phyloP scores from a whole-genome alignment of 2,888 invertebrate genomes.

The Sarcophaga variegata region DNA sequence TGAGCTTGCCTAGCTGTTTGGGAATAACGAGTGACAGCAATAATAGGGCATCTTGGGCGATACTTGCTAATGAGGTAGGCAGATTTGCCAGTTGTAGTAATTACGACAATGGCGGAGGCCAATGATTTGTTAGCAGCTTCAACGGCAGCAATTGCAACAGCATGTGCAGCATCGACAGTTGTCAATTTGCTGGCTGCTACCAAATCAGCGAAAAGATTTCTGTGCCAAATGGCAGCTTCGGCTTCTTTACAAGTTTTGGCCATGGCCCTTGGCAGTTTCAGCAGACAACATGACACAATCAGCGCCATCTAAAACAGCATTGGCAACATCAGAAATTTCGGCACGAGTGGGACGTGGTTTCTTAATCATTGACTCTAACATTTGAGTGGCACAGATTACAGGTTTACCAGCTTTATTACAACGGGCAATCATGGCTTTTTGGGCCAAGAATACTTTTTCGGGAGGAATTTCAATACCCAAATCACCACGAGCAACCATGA shows the following conservation, averaged over 20 bases:
- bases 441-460: conserved; percentile 98
- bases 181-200: conserved; percentile 77
- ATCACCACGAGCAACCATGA: conserved; percentile 99
- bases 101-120: conserved; percentile 93
- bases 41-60: conserved; percentile 95
- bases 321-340: conserved; percentile 98
- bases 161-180: conserved; percentile 94
- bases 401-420: conserved; percentile 98
- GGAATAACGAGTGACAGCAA: conserved; percentile 92
- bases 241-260: conserved; percentile 98
- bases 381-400: conserved; percentile 98
- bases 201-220: conserved; percentile 93
- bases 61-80: conserved; percentile 96
- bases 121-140: conserved; percentile 95
- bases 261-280: conserved; percentile 99
- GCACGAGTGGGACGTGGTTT: conserved; percentile 98
- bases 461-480: conserved; percentile 99
- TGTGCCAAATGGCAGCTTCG: conserved; percentile 97
- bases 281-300: conserved; percentile 99
- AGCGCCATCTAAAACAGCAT: conserved; percentile 98
- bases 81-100: conserved; percentile 84
- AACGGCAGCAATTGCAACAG: conserved; percentile 95
- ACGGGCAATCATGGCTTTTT: conserved; percentile 98
- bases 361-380: conserved; percentile 99
- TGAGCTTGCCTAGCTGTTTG: conserved; percentile 96